A percentile compares a stretch with the other conserved stretches of the same genome.
These are phyloP conservation scores for Hyla sarda DNA, from an alignment of 2,113 vertebrate species.

Conservation along the genomic window DNA sequence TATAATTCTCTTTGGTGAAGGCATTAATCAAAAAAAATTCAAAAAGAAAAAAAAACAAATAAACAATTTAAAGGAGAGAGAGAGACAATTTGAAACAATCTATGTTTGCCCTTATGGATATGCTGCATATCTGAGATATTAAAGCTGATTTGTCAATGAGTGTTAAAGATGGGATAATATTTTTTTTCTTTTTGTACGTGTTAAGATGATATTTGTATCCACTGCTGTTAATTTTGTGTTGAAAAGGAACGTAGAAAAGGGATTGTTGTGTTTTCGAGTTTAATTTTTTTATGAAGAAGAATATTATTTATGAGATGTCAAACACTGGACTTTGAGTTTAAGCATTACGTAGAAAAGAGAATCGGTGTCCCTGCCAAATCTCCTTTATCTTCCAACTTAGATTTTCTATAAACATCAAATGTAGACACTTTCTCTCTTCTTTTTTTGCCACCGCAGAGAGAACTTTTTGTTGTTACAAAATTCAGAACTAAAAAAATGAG, in stretches of 20 bases:
- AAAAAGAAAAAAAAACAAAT: constrained; percentile 70
- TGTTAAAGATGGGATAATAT: constrained; percentile 84
- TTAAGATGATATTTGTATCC: constrained; percentile 86
- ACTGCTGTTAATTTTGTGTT: constrained; percentile 87
- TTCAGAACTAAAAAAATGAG: constrained; percentile 66
- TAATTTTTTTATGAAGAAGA: constrained; percentile 74
- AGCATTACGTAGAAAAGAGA: constrained; percentile 72
- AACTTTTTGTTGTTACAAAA: neutral
- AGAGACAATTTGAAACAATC: constrained; percentile 70
- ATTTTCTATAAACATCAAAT: neutral
- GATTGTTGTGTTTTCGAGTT: constrained; percentile 73
- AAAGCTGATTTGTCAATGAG: constrained; percentile 76
- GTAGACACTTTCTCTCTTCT: neutral
- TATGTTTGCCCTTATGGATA: constrained; percentile 86
- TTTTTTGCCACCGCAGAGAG: neutral
- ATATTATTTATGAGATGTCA: constrained; percentile 88
- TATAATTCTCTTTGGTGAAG: constrained; percentile 77
- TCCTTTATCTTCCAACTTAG: constrained; percentile 42
- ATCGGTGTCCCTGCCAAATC: constrained; percentile 74
- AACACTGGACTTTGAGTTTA: constrained; percentile 87
- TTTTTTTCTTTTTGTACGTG: constrained; percentile 85
- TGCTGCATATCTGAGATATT: constrained; percentile 85
- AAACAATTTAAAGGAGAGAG: constrained; percentile 65
- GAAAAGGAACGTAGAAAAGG: constrained; percentile 83
- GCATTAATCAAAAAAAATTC: constrained; percentile 66